A percentile compares a stretch with the other conserved stretches of the same genome.
phyloP scores from a whole-genome alignment of 2,797 vertebrate genomes.

The Holocentrus rufus region DNA sequence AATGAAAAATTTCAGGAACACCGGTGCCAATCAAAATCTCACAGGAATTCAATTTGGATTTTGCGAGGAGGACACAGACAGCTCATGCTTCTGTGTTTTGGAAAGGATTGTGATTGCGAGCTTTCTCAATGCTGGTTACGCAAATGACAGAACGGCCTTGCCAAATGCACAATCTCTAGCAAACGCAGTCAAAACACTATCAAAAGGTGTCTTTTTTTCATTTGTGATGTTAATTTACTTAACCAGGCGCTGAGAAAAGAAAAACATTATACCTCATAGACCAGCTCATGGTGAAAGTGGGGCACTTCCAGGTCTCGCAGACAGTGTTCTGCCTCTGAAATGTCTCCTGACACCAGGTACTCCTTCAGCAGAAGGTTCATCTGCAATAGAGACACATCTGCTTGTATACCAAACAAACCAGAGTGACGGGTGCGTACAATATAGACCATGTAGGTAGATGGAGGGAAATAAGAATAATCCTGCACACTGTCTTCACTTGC shows the following conservation, averaged over 20 bases:
- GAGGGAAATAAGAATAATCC: no score
- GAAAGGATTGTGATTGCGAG: background rate
- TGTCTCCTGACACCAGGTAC: conserved; percentile 87
- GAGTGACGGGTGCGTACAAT: no score
- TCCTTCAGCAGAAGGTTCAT: conserved; percentile 91
- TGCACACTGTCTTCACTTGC: no score
- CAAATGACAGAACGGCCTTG: conserved; percentile 33
- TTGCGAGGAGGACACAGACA: background rate
- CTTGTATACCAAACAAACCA: no score
- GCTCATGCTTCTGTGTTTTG: conserved; percentile 10
- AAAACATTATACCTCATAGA: conserved; percentile 84
- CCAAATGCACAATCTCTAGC: conserved; percentile 42
- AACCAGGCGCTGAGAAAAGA: background rate
- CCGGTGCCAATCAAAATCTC: background rate
- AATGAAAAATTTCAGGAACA: background rate
- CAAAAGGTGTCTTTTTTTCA: background rate
- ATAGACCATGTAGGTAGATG: no score
- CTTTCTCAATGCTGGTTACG: conserved; percentile 15
- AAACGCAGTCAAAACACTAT: background rate
- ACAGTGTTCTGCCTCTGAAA: conserved; percentile 85
- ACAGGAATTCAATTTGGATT: background rate
- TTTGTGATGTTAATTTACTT: conserved; percentile 22
- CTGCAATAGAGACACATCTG: conserved; percentile 67
- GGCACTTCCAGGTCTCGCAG: conserved; percentile 89
- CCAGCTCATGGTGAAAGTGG: conserved; percentile 91